Conservation (phyloP, 2,888 invertebrate genomes). For the Drosophila meridiana region DNA sequence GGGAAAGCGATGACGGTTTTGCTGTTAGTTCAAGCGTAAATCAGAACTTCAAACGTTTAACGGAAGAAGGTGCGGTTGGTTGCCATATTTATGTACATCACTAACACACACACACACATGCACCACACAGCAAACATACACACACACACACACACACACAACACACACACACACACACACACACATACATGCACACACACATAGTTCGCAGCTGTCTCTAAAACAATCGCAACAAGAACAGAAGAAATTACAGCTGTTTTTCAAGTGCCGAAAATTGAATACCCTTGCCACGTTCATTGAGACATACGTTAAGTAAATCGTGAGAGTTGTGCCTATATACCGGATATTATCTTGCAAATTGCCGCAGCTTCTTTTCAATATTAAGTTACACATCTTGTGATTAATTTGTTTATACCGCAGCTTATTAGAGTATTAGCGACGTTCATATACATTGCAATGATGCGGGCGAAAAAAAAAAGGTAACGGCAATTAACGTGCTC, state of each 20-base stretch:
- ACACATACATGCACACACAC: background rate
- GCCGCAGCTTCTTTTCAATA: background rate
- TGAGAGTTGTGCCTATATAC: background rate
- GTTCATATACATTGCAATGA: slow-evolving; percentile 14
- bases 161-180: background rate
- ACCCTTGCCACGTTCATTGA: background rate
- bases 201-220: too few species aligned
- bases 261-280: background rate
- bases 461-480: slow-evolving; percentile 54
- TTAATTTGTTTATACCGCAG: background rate
- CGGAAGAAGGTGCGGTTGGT: slow-evolving; percentile 72
- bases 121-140: background rate
- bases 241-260: background rate
- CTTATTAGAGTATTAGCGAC: background rate
- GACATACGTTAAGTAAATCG: background rate
- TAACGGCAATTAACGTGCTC: slow-evolving; percentile 1
- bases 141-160: background rate
- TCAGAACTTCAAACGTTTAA: slow-evolving; percentile 65
- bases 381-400: background rate
- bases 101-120: background rate
- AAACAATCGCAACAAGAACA: background rate
- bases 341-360: too few species aligned
- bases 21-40: slow-evolving; percentile 61
- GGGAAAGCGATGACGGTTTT: slow-evolving; percentile 13
- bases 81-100: slow-evolving; percentile 22